phyloP scores from a whole-genome alignment of 2,113 vertebrate species.

The Myiagra hebetior region DNA sequence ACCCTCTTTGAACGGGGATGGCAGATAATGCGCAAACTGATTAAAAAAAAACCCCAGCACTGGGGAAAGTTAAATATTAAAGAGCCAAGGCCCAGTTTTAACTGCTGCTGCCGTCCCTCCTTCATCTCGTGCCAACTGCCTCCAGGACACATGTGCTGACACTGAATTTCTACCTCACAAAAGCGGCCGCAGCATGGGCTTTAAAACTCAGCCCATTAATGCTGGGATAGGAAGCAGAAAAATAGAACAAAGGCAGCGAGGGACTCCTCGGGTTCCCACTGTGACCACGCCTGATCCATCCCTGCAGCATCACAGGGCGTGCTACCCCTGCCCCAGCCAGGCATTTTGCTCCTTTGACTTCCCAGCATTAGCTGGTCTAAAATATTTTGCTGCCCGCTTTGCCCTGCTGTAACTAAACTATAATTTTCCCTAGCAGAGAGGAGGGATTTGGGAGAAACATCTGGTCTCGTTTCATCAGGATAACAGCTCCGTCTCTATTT shows the following conservation, averaged over 20 bases:
- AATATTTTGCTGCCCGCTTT: conserved; percentile 38
- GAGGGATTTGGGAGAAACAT: conserved; percentile 73
- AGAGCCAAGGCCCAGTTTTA: conserved; percentile 52
- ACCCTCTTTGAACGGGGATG: conserved; percentile 28
- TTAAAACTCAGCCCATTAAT: conserved; percentile 6
- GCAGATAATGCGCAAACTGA: conserved; percentile 36
- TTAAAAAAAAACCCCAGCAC: background rate
- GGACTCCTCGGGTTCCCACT: background rate
- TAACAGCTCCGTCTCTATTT: conserved; percentile 70
- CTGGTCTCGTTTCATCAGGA: conserved; percentile 70
- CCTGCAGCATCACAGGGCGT: background rate
- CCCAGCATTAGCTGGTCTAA: background rate
- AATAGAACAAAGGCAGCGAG: background rate
- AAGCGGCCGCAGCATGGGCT: background rate
- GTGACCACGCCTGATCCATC: fast-evolving
- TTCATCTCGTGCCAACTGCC: conserved; percentile 65
- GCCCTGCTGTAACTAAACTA: conserved; percentile 57
- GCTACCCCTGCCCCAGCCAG: background rate
- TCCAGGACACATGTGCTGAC: conserved; percentile 52
- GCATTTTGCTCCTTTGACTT: conserved; percentile 15
- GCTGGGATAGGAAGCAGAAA: background rate
- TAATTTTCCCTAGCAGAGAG: conserved; percentile 44
- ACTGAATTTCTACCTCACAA: conserved; percentile 50
- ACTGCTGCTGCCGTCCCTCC: conserved; percentile 39
- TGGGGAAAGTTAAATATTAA: conserved; percentile 63